Evolutionary conservation across 30 jellyfish, hydroid and myxozoan species (phyloP).

Genomic region (Turritopsis dohrnii): DNA sequence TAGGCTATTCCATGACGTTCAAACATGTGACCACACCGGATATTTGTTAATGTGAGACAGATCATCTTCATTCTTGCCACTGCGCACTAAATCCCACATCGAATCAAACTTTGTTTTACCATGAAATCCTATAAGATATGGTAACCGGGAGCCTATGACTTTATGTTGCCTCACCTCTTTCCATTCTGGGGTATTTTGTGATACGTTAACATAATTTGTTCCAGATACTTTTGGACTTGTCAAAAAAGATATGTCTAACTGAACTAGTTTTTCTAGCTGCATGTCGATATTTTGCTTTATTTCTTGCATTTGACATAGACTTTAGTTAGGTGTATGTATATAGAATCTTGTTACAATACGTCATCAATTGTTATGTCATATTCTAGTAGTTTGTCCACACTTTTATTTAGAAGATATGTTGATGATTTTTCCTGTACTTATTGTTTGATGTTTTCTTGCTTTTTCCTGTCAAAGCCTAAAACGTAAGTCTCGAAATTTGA

Average conservation of each 20-base stretch:
- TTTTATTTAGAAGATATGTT: neutral
- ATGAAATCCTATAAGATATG: conserved; percentile 9
- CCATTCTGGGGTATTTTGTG: conserved; percentile 3
- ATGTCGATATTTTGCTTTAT: too few species aligned
- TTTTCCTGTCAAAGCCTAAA: neutral
- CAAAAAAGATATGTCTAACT: conserved; percentile 5
- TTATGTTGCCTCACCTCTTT: neutral
- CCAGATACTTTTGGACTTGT: neutral
- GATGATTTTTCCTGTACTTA: neutral
- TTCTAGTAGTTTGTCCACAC: neutral
- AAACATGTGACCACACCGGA: neutral
- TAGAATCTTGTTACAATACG: neutral
- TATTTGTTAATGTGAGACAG: conserved; percentile 5
- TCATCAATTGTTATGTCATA: neutral
- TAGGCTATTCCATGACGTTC: neutral
- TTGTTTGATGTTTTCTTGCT: neutral
- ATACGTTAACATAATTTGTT: conserved; percentile 3
- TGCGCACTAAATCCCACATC: neutral
- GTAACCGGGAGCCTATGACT: neutral
- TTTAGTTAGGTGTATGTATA: neutral
- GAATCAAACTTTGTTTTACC: neutral
- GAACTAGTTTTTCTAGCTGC: too few species aligned
- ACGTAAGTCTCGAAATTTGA: too few species aligned
- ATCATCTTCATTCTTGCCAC: neutral
- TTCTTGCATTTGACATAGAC: too few species aligned